Evolutionary conservation across 2,113 vertebrate species (phyloP).

Genomic region (Mandrillus leucophaeus): DNA sequence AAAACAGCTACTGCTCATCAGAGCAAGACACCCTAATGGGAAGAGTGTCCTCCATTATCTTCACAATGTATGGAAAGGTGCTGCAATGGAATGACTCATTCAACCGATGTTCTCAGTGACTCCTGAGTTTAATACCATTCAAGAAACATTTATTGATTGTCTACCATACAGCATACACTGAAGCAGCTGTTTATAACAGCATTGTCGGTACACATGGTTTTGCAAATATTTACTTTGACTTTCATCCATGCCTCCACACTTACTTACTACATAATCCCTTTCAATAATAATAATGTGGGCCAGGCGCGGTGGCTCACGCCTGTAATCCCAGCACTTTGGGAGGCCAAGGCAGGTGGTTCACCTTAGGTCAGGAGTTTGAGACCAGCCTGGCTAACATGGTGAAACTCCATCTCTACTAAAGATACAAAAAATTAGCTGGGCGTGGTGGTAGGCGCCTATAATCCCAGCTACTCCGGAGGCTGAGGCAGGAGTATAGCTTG

Average conservation of each 20-base stretch:
- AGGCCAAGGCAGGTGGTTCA: too few species aligned
- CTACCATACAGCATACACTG: background rate
- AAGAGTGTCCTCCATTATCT: background rate
- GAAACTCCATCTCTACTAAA: too few species aligned
- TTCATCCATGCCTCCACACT: background rate
- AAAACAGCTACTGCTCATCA: background rate
- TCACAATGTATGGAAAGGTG: background rate
- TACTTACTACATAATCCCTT: background rate
- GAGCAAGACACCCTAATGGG: slow-evolving; percentile 18
- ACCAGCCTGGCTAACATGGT: too few species aligned
- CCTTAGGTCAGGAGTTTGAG: too few species aligned
- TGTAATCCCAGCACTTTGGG: too few species aligned
- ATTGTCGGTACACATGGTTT: background rate
- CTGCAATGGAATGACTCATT: background rate
- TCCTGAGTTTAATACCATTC: background rate
- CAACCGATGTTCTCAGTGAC: background rate
- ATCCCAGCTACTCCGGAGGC: too few species aligned
- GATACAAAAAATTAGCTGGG: too few species aligned
- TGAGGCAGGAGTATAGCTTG: too few species aligned
- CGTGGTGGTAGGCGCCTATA: too few species aligned
- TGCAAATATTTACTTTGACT: background rate
- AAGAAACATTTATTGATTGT: background rate
- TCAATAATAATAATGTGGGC: background rate
- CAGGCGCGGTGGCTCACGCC: too few species aligned
- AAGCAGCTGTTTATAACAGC: background rate